Conservation (phyloP, 2,797 vertebrate genomes). For the Dendrocincla tyrannina region DNA sequence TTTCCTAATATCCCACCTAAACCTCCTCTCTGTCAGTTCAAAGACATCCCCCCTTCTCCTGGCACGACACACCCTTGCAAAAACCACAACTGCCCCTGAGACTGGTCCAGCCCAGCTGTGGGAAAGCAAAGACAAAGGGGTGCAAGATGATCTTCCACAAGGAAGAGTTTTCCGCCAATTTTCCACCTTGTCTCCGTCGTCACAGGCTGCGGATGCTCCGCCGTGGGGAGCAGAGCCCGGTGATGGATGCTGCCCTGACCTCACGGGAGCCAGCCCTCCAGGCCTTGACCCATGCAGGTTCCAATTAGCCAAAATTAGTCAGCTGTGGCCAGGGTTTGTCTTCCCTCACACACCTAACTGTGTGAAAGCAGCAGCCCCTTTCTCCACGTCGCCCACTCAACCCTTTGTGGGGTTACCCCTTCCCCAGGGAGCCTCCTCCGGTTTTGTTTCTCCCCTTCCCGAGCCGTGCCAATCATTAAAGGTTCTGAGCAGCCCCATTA, state of each 20-base stretch:
- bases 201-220: background rate
- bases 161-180: background rate
- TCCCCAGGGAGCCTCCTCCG: slow-evolving; percentile 41
- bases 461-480: slow-evolving; percentile 72
- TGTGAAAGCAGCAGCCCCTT: slow-evolving; percentile 66
- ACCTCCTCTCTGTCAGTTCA: fast-evolving
- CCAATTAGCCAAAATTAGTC: slow-evolving; percentile 86
- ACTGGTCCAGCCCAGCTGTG: background rate
- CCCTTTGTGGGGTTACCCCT: slow-evolving; percentile 61
- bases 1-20: background rate
- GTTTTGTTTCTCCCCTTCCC: slow-evolving; percentile 66
- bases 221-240: background rate
- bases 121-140: slow-evolving; percentile 30
- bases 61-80: background rate
- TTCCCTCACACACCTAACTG: slow-evolving; percentile 69
- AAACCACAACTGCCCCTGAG: background rate
- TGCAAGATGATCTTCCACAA: slow-evolving; percentile 35
- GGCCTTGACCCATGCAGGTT: slow-evolving; percentile 76
- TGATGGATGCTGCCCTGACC: slow-evolving; percentile 78
- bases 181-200: background rate
- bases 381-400: slow-evolving; percentile 49
- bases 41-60: background rate
- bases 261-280: slow-evolving; percentile 61
- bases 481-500: slow-evolving; percentile 48
- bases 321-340: slow-evolving; percentile 66